phyloP scores from a whole-genome alignment of 2,113 vertebrate genomes.

The Zootoca vivipara region DNA sequence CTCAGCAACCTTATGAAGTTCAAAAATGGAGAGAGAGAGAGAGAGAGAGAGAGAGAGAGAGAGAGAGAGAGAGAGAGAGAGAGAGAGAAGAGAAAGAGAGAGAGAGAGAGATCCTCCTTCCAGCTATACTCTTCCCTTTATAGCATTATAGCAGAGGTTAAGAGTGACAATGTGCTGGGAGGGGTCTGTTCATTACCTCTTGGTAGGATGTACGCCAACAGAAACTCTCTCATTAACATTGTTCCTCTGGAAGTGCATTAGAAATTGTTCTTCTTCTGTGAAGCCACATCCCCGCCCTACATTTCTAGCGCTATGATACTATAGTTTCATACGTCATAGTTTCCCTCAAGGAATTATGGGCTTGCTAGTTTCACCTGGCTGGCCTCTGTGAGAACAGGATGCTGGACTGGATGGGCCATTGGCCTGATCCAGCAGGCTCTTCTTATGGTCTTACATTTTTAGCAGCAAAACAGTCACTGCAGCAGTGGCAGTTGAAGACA shows the following conservation, averaged over 20 bases:
- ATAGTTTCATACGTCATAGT: too few relatives aligned
- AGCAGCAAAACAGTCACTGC: too few relatives aligned
- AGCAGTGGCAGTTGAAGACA: too few relatives aligned
- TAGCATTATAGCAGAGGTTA: constrained; percentile 52
- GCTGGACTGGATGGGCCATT: too few relatives aligned
- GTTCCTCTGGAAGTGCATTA: constrained; percentile 39
- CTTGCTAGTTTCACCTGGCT: too few relatives aligned
- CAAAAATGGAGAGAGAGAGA: constrained; percentile 8
- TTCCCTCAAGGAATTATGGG: too few relatives aligned
- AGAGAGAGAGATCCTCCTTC: constrained; percentile 22
- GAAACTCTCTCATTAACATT: constrained; percentile 54
- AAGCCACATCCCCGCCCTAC: too few relatives aligned
- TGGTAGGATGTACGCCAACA: constrained; percentile 53
- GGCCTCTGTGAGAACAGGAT: too few relatives aligned
- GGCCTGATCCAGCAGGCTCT: too few relatives aligned
- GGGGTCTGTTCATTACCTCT: constrained; percentile 59
- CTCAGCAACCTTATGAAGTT: constrained; percentile 65
- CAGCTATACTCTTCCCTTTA: constrained; percentile 61
- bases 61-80: neutral
- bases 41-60: neutral
- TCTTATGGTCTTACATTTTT: too few relatives aligned
- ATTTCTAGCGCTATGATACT: too few relatives aligned
- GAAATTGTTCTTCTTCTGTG: constrained; percentile 4
- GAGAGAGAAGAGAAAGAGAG: too few relatives aligned
- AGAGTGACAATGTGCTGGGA: constrained; percentile 63